Percentiles rank a stretch among this genome's conserved stretches.
These are phyloP conservation scores for Charaxes varanes DNA, from an alignment of 1,140 invertebrate species.

Conservation along the genomic window DNA sequence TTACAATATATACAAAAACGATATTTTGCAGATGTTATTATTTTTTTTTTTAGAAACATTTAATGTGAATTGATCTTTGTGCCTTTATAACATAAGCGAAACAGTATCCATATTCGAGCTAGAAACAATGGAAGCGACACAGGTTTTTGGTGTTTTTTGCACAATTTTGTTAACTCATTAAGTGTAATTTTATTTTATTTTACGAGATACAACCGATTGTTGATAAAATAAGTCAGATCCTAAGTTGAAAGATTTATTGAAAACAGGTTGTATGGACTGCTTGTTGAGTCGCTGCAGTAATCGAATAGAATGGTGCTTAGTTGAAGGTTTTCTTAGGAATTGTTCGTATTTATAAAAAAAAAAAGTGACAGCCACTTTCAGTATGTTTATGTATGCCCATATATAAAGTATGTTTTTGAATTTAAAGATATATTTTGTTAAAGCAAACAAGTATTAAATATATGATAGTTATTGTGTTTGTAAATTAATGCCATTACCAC, in stretches of 20 bases:
- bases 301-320: conserved; percentile 73
- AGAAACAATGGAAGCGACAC: conserved; percentile 46
- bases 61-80: conserved; percentile 65
- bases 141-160: conserved; percentile 63
- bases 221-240: conserved; percentile 51
- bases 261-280: conserved; percentile 60
- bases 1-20: conserved; percentile 14
- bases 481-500: conserved; percentile 35
- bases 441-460: conserved; percentile 23
- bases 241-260: conserved; percentile 57
- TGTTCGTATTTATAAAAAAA: conserved; percentile 58
- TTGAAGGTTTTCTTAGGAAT: conserved; percentile 59
- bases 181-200: conserved; percentile 47
- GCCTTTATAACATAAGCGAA: conserved; percentile 64
- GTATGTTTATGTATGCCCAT: conserved; percentile 21
- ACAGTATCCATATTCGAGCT: conserved; percentile 62
- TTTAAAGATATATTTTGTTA: conserved; percentile 31
- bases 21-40: conserved; percentile 15
- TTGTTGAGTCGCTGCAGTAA: conserved; percentile 63
- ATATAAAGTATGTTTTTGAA: conserved; percentile 24
- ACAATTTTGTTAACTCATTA: conserved; percentile 61
- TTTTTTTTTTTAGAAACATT: conserved; percentile 29
- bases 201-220: conserved; percentile 49
- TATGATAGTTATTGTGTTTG: conserved; percentile 26
- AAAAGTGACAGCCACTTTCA: conserved; percentile 33